A percentile compares a stretch with the other conserved stretches of the same genome.
phyloP scores from a whole-genome alignment of 2,113 vertebrate species.

The Formicarius rufipectus region DNA sequence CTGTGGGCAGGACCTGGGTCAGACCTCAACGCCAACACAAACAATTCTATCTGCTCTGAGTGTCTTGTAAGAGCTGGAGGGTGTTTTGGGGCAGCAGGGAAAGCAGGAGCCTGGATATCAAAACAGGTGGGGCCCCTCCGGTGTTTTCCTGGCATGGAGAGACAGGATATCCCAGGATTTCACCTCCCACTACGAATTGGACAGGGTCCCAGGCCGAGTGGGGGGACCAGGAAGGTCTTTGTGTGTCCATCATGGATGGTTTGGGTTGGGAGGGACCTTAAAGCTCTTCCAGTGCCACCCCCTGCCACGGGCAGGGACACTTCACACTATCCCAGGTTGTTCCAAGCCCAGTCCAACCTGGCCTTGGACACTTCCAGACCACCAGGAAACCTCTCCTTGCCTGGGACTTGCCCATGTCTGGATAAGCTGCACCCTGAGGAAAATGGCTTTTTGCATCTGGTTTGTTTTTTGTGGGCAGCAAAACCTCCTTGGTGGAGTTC shows the following conservation, averaged over 20 bases:
- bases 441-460: background rate
- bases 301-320: background rate
- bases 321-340: accelerated
- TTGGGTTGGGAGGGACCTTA: background rate
- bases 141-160: background rate
- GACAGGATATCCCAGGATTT: background rate
- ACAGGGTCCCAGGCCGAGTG: background rate
- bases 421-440: background rate
- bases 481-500: background rate
- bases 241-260: background rate
- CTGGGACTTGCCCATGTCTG: background rate
- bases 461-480: background rate
- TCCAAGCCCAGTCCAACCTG: background rate
- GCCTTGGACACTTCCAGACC: background rate
- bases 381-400: background rate
- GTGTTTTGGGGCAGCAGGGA: background rate
- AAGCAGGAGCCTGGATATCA: background rate
- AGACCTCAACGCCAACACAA: background rate
- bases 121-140: background rate
- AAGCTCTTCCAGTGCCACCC: no score
- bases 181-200: background rate
- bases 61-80: accelerated
- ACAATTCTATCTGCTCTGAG: background rate
- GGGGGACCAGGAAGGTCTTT: background rate
- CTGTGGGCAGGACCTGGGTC: background rate